Evolutionary conservation across 2,888 invertebrate genomes (phyloP).

Genomic region (Lordiphosa fenestrarum): DNA sequence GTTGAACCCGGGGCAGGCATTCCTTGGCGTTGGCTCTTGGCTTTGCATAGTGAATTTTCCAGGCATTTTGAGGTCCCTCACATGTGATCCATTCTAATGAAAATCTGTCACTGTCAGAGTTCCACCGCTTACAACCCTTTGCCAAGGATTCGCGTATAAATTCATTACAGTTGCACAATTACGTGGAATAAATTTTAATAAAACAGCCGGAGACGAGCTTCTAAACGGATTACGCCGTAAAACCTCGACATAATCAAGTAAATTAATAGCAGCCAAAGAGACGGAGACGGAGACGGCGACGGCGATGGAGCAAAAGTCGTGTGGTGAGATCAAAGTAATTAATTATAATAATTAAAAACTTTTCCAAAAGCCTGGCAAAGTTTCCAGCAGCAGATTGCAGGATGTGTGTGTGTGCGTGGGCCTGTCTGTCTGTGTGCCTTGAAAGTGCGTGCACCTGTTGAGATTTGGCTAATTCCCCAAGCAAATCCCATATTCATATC

Average conservation of each 20-base stretch:
- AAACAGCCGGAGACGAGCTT: slow-evolving; percentile 27
- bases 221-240: slow-evolving; percentile 54
- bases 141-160: slow-evolving; percentile 47
- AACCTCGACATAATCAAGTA: slow-evolving; percentile 72
- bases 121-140: slow-evolving; percentile 45
- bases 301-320: slow-evolving; percentile 8
- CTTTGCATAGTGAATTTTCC: slow-evolving; percentile 16
- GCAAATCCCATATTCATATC: slow-evolving; percentile 78
- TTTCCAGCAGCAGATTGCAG: slow-evolving; percentile 35
- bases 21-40: background rate
- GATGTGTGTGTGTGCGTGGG: background rate
- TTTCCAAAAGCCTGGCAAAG: slow-evolving; percentile 46
- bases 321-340: slow-evolving; percentile 71
- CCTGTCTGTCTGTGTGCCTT: slow-evolving; percentile 5
- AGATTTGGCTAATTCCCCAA: slow-evolving; percentile 77
- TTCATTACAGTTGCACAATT: slow-evolving; percentile 63
- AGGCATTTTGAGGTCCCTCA: slow-evolving; percentile 27
- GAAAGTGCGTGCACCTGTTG: slow-evolving; percentile 79
- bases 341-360: slow-evolving; percentile 75
- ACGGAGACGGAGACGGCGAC: background rate
- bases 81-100: slow-evolving; percentile 27
- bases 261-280: slow-evolving; percentile 59
- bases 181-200: slow-evolving; percentile 65
- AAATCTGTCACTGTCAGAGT: slow-evolving; percentile 32
- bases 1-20: slow-evolving; percentile 3